Percentiles rank a stretch among this genome's conserved stretches.
Evolutionary conservation across 2,113 vertebrate species (phyloP).

Genomic region (Stegostoma tigrinum): DNA sequence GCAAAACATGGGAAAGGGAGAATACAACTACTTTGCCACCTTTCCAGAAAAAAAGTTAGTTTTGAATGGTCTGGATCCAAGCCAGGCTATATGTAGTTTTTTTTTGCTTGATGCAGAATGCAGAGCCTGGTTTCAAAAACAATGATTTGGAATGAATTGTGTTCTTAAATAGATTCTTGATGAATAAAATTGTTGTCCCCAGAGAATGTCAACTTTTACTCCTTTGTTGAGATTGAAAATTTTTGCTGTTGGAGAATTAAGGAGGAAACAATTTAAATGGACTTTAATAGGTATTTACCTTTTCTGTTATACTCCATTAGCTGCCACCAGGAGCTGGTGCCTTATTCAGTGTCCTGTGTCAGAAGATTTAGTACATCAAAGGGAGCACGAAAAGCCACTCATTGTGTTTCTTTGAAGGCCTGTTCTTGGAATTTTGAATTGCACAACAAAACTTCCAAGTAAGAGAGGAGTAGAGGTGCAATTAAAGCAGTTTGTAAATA

Average conservation of each 20-base stretch:
- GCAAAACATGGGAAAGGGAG: slow-evolving; percentile 64
- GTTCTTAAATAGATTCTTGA: slow-evolving; percentile 40
- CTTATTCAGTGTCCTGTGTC: background rate
- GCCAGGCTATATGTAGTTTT: slow-evolving; percentile 48
- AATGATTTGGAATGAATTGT: slow-evolving; percentile 48
- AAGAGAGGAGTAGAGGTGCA: background rate
- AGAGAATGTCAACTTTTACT: background rate
- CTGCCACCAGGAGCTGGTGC: background rate
- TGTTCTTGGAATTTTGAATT: background rate
- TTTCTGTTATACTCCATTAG: slow-evolving; percentile 26
- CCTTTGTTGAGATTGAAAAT: background rate
- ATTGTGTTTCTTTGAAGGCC: background rate
- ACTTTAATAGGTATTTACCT: slow-evolving; percentile 19
- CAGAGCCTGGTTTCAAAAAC: slow-evolving; percentile 43
- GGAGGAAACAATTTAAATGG: background rate
- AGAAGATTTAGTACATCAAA: background rate
- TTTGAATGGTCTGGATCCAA: slow-evolving; percentile 56
- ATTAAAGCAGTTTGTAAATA: background rate
- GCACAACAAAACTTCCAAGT: background rate
- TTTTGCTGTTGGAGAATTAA: background rate
- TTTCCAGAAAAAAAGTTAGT: slow-evolving; percentile 62
- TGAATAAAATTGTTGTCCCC: background rate
- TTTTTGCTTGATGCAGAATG: slow-evolving; percentile 42
- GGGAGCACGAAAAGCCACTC: background rate
- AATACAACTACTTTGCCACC: slow-evolving; percentile 58